phyloP scores from a whole-genome alignment of 2,888 invertebrate genomes.

The Aquatica leii region DNA sequence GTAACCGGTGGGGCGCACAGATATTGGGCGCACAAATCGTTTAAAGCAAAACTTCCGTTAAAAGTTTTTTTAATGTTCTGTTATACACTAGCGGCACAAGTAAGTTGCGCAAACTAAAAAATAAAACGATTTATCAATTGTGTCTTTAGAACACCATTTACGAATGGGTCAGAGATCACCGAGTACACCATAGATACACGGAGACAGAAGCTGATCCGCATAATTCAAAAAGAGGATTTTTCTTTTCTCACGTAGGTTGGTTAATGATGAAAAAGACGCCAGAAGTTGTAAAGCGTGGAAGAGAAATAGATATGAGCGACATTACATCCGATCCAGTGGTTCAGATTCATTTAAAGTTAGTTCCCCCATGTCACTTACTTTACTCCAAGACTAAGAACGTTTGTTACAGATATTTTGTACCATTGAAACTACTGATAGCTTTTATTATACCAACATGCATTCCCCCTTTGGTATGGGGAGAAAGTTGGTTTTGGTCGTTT shows the following conservation, averaged over 20 bases:
- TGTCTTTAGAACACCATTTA: constrained; percentile 70
- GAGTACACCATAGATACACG: constrained; percentile 77
- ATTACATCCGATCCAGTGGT: constrained; percentile 79
- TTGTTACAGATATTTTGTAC: constrained; percentile 29
- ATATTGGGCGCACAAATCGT: constrained; percentile 90
- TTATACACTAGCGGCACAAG: constrained; percentile 74
- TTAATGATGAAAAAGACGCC: constrained; percentile 90
- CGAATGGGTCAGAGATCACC: constrained; percentile 80
- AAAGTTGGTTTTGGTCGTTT: constrained; percentile 71
- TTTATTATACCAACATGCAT: constrained; percentile 67
- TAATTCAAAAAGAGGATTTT: constrained; percentile 84
- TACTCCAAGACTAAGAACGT: no score
- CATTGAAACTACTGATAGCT: constrained; percentile 63
- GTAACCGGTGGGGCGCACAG: constrained; percentile 94
- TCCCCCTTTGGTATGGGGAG: constrained; percentile 74
- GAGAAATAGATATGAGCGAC: constrained; percentile 84
- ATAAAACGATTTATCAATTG: background rate
- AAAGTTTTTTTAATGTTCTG: constrained; percentile 78
- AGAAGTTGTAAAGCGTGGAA: constrained; percentile 79
- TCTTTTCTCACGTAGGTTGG: constrained; percentile 95
- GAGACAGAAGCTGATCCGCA: constrained; percentile 88
- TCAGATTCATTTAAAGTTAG: constrained; percentile 78
- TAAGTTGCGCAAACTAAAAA: background rate
- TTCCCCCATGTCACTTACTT: no score
- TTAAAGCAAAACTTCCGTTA: constrained; percentile 88